Conservation (phyloP, 2,888 invertebrate genomes). For the Coleophora flavipennella region DNA sequence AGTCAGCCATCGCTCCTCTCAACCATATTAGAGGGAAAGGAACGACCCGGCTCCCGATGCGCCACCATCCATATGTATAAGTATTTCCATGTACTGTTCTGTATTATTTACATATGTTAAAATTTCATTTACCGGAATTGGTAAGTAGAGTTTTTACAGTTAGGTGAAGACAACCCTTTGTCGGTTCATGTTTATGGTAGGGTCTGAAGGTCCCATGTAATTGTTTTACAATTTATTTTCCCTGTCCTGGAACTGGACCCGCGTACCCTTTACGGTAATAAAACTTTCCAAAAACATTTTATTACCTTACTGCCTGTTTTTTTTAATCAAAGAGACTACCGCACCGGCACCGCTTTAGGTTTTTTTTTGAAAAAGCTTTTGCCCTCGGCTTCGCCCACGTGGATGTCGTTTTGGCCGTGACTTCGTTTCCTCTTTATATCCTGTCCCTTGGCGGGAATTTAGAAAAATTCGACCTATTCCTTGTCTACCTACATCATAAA, state of each 20-base stretch:
- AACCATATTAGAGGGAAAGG: no score
- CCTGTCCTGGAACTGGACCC: conserved; percentile 23
- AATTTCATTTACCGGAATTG: conserved; percentile 1
- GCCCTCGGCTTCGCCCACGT: no score
- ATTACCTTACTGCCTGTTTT: conserved; percentile 24
- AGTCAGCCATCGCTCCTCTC: no score
- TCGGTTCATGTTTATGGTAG: conserved; percentile 33
- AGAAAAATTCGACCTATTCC: no score
- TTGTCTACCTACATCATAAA: no score
- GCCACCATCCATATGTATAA: no score
- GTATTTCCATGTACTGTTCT: background rate
- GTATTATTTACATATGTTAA: background rate
- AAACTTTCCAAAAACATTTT: conserved; percentile 60
- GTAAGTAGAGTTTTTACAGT: conserved; percentile 32
- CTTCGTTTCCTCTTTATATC: no score
- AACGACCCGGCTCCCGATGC: no score
- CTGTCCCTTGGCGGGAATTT: no score
- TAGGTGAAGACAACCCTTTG: conserved; percentile 31
- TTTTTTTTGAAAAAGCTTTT: no score
- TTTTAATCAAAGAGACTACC: conserved; percentile 30
- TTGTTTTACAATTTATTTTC: conserved; percentile 53
- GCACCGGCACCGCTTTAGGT: no score
- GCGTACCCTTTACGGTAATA: conserved; percentile 53
- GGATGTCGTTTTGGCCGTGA: no score
- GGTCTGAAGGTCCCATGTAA: conserved; percentile 29